Evolutionary conservation across 1,140 invertebrate species (phyloP).

Genomic region (Aphidius gifuensis): DNA sequence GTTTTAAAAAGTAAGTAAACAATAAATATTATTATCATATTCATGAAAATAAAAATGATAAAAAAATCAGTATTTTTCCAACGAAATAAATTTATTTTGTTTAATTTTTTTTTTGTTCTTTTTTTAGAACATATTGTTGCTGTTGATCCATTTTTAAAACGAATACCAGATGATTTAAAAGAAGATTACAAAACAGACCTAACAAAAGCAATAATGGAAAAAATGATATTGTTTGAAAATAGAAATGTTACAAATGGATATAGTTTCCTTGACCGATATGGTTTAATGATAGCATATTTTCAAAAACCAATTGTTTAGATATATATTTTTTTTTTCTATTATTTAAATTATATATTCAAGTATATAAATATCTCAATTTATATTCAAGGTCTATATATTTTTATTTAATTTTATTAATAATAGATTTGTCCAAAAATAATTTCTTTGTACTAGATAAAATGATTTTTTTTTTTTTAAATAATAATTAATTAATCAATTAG

Average conservation of each 20-base stretch:
- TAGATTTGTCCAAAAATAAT: too few species aligned
- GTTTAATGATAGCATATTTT: slow-evolving; percentile 46
- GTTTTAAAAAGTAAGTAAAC: slow-evolving; percentile 56
- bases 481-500: too few species aligned
- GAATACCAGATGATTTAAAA: slow-evolving; percentile 62
- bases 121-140: slow-evolving; percentile 65
- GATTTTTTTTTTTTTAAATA: too few species aligned
- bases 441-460: too few species aligned
- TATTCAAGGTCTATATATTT: too few species aligned
- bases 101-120: slow-evolving; percentile 22
- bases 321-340: background rate
- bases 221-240: slow-evolving; percentile 40
- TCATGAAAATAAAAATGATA: background rate
- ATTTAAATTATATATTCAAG: background rate
- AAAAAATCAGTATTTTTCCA: slow-evolving; percentile 9
- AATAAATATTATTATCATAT: background rate
- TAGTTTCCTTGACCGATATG: slow-evolving; percentile 46
- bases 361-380: too few species aligned
- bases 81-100: background rate
- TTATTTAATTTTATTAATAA: too few species aligned
- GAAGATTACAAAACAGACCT: slow-evolving; percentile 61
- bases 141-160: slow-evolving; percentile 71
- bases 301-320: slow-evolving; percentile 34
- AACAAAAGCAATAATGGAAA: slow-evolving; percentile 40
- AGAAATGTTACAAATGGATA: slow-evolving; percentile 35